phyloP scores from a whole-genome alignment of 2,888 invertebrate genomes.

The Formica aserva region DNA sequence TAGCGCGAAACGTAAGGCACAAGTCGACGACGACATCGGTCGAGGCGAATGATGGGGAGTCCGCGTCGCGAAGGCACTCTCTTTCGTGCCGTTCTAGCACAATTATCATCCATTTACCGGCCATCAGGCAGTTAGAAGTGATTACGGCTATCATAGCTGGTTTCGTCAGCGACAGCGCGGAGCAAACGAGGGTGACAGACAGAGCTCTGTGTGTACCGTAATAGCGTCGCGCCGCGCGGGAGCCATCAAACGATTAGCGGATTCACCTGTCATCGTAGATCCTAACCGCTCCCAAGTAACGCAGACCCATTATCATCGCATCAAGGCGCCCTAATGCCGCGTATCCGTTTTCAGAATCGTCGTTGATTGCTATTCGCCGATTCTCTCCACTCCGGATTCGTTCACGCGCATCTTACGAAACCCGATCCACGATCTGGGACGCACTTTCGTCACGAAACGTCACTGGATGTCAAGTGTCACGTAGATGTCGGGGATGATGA shows the following conservation, averaged over 20 bases:
- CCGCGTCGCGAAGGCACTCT: constrained; percentile 66
- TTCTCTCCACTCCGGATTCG: constrained; percentile 33
- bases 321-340: constrained; percentile 79
- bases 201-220: constrained; percentile 61
- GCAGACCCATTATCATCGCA: constrained; percentile 80
- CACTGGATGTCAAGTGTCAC: constrained; percentile 48
- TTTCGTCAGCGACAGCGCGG: constrained; percentile 78
- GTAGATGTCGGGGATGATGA: not conserved
- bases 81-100: constrained; percentile 66
- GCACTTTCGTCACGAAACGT: constrained; percentile 60
- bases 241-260: constrained; percentile 82
- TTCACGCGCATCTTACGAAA: constrained; percentile 62
- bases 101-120: constrained; percentile 85
- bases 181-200: constrained; percentile 73
- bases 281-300: constrained; percentile 80
- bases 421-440: constrained; percentile 52
- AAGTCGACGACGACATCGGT: constrained; percentile 41
- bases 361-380: constrained; percentile 53
- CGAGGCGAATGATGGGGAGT: constrained; percentile 69
- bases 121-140: constrained; percentile 83
- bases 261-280: constrained; percentile 84
- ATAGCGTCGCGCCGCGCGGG: constrained; percentile 67
- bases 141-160: constrained; percentile 83
- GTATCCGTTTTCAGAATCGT: constrained; percentile 75
- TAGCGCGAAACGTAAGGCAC: not conserved